Evolutionary conservation across 2,113 vertebrate species (phyloP).

Genomic region (Meles meles): DNA sequence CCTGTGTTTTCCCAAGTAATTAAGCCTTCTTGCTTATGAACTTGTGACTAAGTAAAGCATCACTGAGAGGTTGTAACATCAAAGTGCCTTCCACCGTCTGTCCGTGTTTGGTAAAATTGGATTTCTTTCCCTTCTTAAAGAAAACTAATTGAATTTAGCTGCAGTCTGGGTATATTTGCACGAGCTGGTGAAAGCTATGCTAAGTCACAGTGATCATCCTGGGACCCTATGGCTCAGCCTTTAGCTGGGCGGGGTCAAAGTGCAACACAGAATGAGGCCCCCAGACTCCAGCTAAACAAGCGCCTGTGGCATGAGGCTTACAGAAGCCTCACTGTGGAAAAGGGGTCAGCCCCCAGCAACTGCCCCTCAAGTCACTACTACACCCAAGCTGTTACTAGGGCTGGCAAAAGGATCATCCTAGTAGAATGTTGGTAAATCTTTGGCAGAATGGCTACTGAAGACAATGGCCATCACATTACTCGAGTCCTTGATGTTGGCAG

Average conservation of each 20-base stretch:
- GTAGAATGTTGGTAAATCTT: conserved; percentile 24
- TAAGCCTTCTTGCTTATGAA: conserved; percentile 87
- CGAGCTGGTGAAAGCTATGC: conserved; percentile 72
- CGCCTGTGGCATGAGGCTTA: conserved; percentile 41
- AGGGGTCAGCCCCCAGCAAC: background rate
- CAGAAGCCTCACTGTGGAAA: background rate
- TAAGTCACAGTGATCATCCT: conserved; percentile 71
- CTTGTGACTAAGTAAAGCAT: conserved; percentile 86
- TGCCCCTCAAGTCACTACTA: conserved; percentile 4
- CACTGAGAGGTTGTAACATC: conserved; percentile 84
- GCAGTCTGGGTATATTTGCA: conserved; percentile 79
- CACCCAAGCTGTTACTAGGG: conserved; percentile 48
- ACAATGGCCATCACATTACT: conserved; percentile 28
- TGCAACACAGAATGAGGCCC: conserved; percentile 15
- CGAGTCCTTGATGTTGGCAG: conserved; percentile 12
- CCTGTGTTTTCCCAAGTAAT: conserved; percentile 85
- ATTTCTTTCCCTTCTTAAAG: conserved; percentile 84
- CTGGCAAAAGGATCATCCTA: background rate
- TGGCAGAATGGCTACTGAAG: background rate
- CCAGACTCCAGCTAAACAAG: conserved; percentile 37
- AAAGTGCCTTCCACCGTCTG: conserved; percentile 82
- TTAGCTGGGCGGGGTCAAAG: conserved; percentile 46
- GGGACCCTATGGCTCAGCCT: conserved; percentile 70
- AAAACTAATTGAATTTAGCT: conserved; percentile 85
- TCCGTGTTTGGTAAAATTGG: conserved; percentile 87